A percentile compares a stretch with the other conserved stretches of the same genome.
These are phyloP conservation scores for Nasonia longicornis DNA, from an alignment of 1,140 invertebrate genomes.

Conservation along the genomic window DNA sequence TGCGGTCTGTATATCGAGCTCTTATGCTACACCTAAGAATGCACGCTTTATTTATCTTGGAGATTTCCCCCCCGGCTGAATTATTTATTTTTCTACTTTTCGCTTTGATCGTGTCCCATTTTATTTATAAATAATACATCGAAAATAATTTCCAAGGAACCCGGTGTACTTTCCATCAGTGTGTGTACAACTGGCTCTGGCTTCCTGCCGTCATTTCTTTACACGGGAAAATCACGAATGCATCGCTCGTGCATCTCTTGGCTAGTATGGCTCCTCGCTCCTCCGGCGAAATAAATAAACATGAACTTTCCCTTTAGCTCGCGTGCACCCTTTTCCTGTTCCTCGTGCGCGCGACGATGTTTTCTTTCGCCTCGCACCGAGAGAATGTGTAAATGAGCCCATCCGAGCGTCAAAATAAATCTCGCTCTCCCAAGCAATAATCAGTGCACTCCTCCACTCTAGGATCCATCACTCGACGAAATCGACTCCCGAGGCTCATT, in stretches of 20 bases:
- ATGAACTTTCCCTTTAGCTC: slow-evolving; percentile 25
- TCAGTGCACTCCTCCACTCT: too few relatives aligned
- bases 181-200: neutral
- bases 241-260: slow-evolving; percentile 28
- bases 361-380: too few relatives aligned
- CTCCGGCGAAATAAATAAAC: slow-evolving; percentile 29
- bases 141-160: neutral
- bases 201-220: slow-evolving; percentile 17
- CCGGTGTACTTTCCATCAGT: neutral
- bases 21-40: neutral
- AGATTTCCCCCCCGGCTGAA: neutral
- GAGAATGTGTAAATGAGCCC: neutral
- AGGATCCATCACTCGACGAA: too few relatives aligned
- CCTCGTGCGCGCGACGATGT: too few relatives aligned
- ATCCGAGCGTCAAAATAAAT: neutral
- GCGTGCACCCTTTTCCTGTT: neutral
- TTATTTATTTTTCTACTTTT: neutral
- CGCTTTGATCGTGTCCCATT: neutral
- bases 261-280: slow-evolving; percentile 20
- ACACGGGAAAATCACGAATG: slow-evolving; percentile 11
- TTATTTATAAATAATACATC: neutral
- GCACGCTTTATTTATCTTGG: neutral
- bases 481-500: too few relatives aligned
- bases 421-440: neutral
- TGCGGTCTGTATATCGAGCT: neutral